Evolutionary conservation across 2,113 vertebrate species (phyloP).

Genomic region (Sturnira hondurensis): DNA sequence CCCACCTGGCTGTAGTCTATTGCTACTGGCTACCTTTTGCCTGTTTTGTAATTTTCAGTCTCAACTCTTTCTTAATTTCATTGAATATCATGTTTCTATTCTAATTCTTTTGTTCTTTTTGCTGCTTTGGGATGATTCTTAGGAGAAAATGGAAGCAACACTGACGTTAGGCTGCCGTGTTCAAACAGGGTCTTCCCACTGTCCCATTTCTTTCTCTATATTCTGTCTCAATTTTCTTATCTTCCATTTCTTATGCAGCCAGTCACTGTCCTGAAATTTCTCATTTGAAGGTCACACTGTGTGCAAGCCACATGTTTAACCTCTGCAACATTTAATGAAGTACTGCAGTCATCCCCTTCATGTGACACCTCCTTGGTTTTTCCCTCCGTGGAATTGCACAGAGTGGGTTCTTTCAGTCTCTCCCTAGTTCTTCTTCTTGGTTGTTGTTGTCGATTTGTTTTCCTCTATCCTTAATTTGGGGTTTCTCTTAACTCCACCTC

Average conservation of each 20-base stretch:
- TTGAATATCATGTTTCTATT: not conserved
- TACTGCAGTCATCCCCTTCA: not conserved
- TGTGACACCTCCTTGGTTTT: not conserved
- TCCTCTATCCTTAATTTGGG: not conserved
- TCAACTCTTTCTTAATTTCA: not conserved
- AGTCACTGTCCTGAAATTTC: not conserved
- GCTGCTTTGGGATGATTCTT: not conserved
- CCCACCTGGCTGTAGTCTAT: not conserved
- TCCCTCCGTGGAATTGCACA: not conserved
- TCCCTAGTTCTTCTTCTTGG: not conserved
- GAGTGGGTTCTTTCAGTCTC: not conserved
- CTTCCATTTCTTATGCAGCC: not conserved
- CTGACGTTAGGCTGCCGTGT: not conserved
- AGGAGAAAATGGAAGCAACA: not conserved
- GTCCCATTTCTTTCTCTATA: not conserved
- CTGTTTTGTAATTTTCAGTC: not conserved
- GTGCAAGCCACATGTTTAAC: not conserved
- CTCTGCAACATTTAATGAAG: not conserved
- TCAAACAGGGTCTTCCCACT: not conserved
- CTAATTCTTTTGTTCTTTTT: not conserved
- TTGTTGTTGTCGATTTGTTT: not conserved
- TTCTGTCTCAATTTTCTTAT: not conserved
- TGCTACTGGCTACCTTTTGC: not conserved
- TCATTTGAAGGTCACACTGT: not conserved
- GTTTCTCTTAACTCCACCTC: not conserved